phyloP scores from a whole-genome alignment of 2,888 invertebrate genomes.

The Dendrolimus pini region DNA sequence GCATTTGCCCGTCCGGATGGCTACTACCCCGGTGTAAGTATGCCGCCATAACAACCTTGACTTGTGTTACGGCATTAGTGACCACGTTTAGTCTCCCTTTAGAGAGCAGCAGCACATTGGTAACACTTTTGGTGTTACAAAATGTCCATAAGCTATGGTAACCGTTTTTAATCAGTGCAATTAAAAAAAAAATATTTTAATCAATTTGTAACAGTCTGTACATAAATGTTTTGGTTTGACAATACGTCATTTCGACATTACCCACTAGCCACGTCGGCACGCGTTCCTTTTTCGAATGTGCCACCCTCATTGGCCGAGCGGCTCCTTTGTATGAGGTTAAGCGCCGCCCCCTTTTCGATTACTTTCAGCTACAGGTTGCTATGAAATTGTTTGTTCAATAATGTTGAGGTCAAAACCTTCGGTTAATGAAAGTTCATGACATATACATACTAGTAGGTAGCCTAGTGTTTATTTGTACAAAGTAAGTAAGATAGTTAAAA shows the following conservation, averaged over 20 bases:
- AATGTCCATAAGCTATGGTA: too few species aligned
- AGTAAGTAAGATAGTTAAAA: too few species aligned
- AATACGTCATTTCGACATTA: constrained; percentile 54
- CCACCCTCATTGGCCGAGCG: constrained; percentile 37
- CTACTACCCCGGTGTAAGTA: neutral
- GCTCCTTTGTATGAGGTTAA: constrained; percentile 17
- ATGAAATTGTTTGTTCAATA: constrained; percentile 33
- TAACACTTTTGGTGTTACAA: too few species aligned
- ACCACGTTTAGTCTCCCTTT: neutral
- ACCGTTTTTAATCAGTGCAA: too few species aligned
- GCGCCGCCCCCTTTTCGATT: constrained; percentile 30
- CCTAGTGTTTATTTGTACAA: too few species aligned
- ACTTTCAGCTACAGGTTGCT: constrained; percentile 20
- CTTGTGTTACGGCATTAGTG: neutral
- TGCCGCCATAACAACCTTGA: neutral
- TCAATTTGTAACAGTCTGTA: constrained; percentile 31
- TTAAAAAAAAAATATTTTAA: too few species aligned
- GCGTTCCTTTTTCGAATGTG: constrained; percentile 49
- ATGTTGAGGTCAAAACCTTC: constrained; percentile 8
- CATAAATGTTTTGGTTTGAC: constrained; percentile 39
- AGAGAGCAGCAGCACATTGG: too few species aligned
- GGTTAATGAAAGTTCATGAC: neutral
- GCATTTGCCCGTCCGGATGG: too few species aligned
- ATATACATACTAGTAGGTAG: too few species aligned
- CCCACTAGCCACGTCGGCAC: constrained; percentile 39